Conservation (phyloP, 2,113 vertebrate genomes). For the Caranx ignobilis region DNA sequence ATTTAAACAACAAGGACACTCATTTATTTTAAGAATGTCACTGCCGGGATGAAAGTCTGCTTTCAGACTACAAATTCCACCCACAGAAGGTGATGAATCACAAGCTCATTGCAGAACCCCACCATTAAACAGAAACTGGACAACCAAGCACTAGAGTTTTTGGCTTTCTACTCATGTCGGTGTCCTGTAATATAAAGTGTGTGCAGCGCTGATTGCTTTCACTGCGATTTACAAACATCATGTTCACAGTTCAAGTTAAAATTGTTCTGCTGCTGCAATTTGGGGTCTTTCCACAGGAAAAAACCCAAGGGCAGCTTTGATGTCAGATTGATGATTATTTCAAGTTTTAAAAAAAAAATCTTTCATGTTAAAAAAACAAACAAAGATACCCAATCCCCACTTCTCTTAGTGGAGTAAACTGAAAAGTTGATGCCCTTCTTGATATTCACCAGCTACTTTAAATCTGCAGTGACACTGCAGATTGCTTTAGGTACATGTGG, state of each 20-base stretch:
- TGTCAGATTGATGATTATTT: neutral
- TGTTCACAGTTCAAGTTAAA: slow-evolving; percentile 1
- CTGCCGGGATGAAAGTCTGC: neutral
- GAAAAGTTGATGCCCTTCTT: neutral
- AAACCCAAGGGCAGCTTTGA: neutral
- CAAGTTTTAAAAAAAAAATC: neutral
- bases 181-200: neutral
- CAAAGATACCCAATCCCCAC: neutral
- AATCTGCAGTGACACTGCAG: neutral
- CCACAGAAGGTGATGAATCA: neutral
- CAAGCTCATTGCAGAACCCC: neutral
- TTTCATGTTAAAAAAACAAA: neutral
- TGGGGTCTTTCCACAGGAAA: neutral
- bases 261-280: neutral
- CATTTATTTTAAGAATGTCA: neutral
- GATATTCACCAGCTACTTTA: neutral
- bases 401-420: neutral
- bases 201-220: neutral
- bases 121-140: neutral
- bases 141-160: neutral
- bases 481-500: no score
- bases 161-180: neutral
- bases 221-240: neutral
- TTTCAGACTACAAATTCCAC: neutral
- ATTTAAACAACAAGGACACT: neutral